Percentiles rank a stretch among this genome's conserved stretches.
Evolutionary conservation across 2,113 vertebrate genomes (phyloP).

Genomic region (Hymenochirus boettgeri): DNA sequence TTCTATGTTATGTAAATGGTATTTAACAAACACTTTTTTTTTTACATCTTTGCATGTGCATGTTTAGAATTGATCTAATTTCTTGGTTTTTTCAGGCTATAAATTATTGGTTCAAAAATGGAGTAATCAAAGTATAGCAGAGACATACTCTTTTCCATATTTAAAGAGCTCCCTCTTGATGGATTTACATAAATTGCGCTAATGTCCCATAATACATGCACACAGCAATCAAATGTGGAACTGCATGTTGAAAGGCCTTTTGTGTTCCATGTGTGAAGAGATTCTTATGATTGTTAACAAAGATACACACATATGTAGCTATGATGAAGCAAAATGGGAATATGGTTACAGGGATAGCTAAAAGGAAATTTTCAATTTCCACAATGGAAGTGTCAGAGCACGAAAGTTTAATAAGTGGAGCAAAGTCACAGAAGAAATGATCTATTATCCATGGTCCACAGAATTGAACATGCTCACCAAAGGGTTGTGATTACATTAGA

Average conservation of each 20-base stretch:
- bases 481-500: neutral
- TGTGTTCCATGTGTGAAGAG: neutral
- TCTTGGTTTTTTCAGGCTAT: constrained; percentile 29
- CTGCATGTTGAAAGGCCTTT: constrained; percentile 19
- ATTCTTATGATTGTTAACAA: constrained; percentile 5
- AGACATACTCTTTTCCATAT: constrained; percentile 7
- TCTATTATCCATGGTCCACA: neutral
- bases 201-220: constrained; percentile 18
- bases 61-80: neutral
- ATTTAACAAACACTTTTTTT: no score
- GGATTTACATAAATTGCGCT: constrained; percentile 14
- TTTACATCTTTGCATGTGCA: neutral
- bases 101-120: constrained; percentile 15
- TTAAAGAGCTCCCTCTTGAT: neutral
- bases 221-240: constrained; percentile 2
- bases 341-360: neutral
- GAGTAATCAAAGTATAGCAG: neutral
- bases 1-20: no score
- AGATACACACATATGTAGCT: constrained; percentile 12
- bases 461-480: neutral
- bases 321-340: constrained; percentile 10
- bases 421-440: constrained; percentile 2
- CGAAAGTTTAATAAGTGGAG: neutral
- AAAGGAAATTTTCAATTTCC: neutral
- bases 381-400: neutral